A percentile compares a stretch with the other conserved stretches of the same genome.
These are phyloP conservation scores for Netelia melanura DNA, from an alignment of 2,888 invertebrate genomes.

Conservation along the genomic window DNA sequence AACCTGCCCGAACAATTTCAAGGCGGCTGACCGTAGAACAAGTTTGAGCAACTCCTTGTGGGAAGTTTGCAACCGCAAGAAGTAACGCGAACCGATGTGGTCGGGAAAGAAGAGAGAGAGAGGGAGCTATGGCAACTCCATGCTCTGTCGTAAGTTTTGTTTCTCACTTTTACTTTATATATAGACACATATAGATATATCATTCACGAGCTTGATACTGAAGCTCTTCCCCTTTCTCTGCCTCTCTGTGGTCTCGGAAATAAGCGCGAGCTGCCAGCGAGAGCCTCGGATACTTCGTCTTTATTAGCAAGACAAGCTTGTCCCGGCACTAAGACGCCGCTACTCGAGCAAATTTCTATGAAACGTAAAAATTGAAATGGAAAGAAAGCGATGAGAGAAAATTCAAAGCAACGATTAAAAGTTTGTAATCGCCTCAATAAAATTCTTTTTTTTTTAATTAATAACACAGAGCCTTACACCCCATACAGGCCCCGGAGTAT, in stretches of 20 bases:
- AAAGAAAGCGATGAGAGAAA: constrained; percentile 2
- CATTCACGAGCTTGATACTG: constrained; percentile 26
- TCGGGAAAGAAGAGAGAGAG: constrained; percentile 14
- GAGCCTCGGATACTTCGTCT: constrained; percentile 47
- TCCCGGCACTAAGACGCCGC: not conserved
- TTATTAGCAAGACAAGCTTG: constrained; percentile 61
- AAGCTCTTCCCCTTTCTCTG: not conserved
- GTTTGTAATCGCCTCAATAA: constrained; percentile 21
- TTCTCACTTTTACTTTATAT: constrained; percentile 8
- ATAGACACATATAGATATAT: not conserved
- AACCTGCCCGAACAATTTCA: constrained; percentile 64
- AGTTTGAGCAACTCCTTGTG: constrained; percentile 60
- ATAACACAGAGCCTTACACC: too few species aligned
- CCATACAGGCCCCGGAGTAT: too few species aligned
- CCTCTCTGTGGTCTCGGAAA: constrained; percentile 31
- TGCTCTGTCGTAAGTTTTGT: constrained; percentile 55
- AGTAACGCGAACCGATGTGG: constrained; percentile 2
- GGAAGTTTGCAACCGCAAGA: constrained; percentile 48
- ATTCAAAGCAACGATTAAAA: constrained; percentile 29
- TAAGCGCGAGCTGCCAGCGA: constrained; percentile 27
- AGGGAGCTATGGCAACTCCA: constrained; percentile 19
- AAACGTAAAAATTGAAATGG: constrained; percentile 20
- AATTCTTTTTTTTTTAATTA: not conserved
- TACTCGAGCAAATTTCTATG: constrained; percentile 10
- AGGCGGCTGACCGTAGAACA: constrained; percentile 63